Conservation (phyloP, 23 tunicate species). For the Trididemnum nubilum region DNA sequence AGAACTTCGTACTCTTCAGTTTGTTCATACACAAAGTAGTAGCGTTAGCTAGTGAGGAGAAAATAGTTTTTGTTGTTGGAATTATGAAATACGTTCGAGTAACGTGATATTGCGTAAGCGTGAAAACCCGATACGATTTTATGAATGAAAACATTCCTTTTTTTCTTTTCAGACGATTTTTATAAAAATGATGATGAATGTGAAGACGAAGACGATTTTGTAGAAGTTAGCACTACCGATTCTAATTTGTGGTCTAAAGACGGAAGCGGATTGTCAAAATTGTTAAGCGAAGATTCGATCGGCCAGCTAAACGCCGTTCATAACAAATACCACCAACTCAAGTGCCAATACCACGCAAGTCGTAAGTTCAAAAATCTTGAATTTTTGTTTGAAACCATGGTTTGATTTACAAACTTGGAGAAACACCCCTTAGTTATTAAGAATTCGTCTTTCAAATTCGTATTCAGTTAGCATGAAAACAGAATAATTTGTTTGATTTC, state of each 20-base stretch:
- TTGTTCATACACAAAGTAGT: too few relatives aligned
- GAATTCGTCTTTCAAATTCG: too few relatives aligned
- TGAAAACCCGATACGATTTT: not conserved
- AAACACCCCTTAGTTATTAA: too few relatives aligned
- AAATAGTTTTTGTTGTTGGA: not conserved
- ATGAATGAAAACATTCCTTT: not conserved
- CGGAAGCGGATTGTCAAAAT: slow-evolving; percentile 13
- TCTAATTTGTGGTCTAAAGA: slow-evolving; percentile 32
- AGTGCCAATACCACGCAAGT: slow-evolving; percentile 59
- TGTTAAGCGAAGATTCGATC: slow-evolving; percentile 67
- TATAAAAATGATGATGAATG: slow-evolving; percentile 39
- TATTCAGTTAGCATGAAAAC: too few relatives aligned
- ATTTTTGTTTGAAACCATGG: too few relatives aligned
- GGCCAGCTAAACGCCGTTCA: slow-evolving; percentile 85
- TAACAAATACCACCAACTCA: slow-evolving; percentile 77
- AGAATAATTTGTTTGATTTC: too few relatives aligned
- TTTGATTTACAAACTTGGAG: not conserved
- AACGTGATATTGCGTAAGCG: not conserved
- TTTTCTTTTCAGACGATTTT: slow-evolving; percentile 43
- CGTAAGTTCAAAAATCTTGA: too few relatives aligned
- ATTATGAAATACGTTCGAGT: not conserved
- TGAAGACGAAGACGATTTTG: slow-evolving; percentile 15
- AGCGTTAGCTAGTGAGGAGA: too few relatives aligned
- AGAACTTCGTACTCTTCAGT: too few relatives aligned
- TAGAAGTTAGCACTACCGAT: slow-evolving; percentile 15